A percentile compares a stretch with the other conserved stretches of the same genome.
These are phyloP conservation scores for Melanotaenia parkinsoni DNA, from an alignment of 2,797 vertebrate genomes.

Conservation along the genomic window DNA sequence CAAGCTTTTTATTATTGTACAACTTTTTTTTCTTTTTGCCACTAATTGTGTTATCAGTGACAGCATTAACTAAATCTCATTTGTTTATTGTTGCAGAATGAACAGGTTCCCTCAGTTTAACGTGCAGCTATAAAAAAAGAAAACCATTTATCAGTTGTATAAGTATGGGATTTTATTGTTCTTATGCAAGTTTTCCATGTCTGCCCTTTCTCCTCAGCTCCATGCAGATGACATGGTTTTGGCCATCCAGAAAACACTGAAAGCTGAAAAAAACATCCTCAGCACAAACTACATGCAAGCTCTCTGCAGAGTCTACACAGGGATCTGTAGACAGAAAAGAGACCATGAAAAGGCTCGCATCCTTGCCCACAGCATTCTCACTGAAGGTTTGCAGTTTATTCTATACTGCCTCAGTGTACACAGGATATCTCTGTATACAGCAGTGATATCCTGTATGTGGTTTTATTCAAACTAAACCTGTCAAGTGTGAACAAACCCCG, in stretches of 20 bases:
- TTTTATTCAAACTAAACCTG: not conserved
- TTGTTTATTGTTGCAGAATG: not conserved
- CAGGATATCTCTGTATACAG: not conserved
- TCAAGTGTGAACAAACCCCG: not conserved
- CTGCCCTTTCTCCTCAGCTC: slow-evolving; percentile 62
- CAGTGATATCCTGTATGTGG: not conserved
- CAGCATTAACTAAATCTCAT: not conserved
- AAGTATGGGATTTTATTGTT: not conserved
- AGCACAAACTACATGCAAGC: slow-evolving; percentile 82
- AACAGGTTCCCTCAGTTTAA: not conserved
- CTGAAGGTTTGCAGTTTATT: slow-evolving; percentile 85
- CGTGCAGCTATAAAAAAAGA: not conserved
- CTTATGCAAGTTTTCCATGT: slow-evolving; percentile 1
- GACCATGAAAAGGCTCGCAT: slow-evolving; percentile 89
- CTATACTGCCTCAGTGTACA: not conserved
- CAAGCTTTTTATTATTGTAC: not conserved
- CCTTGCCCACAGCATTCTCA: slow-evolving; percentile 90
- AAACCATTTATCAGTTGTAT: not conserved
- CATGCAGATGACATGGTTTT: slow-evolving; percentile 83
- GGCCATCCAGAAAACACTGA: slow-evolving; percentile 87
- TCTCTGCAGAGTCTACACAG: slow-evolving; percentile 91
- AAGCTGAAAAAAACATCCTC: slow-evolving; percentile 76
- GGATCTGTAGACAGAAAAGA: slow-evolving; percentile 88
- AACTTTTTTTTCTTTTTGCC: not conserved
- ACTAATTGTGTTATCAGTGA: slow-evolving; percentile 1